A percentile compares a stretch with the other conserved stretches of the same genome.
Evolutionary conservation across 2,888 invertebrate species (phyloP).

Genomic region (Sialis fuliginosa): DNA sequence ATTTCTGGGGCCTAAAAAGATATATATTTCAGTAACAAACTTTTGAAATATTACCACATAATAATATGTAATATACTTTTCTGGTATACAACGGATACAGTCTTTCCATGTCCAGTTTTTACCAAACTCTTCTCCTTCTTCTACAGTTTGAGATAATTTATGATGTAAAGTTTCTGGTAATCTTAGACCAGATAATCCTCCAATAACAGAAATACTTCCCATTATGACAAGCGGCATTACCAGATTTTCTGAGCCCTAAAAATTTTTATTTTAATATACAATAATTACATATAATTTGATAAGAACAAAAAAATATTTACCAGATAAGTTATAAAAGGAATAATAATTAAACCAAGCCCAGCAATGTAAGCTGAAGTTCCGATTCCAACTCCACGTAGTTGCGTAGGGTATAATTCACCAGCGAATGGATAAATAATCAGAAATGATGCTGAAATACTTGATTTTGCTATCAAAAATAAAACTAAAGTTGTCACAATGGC

Average conservation of each 20-base stretch:
- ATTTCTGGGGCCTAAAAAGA: conserved; percentile 31
- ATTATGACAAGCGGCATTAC: conserved; percentile 70
- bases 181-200: conserved; percentile 61
- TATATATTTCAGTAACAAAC: conserved; percentile 3
- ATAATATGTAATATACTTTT: conserved; percentile 31
- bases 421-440: conserved; percentile 85
- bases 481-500: conserved; percentile 54
- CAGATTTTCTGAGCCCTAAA: conserved; percentile 66
- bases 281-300: background rate
- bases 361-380: conserved; percentile 83
- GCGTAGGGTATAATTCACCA: conserved; percentile 81
- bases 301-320: conserved; percentile 30
- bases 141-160: conserved; percentile 67
- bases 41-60: background rate
- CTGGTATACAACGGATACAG: conserved; percentile 52
- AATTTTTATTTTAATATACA: conserved; percentile 8
- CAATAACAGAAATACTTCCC: conserved; percentile 64
- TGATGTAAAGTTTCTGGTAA: conserved; percentile 75
- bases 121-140: conserved; percentile 76
- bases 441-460: conserved; percentile 79
- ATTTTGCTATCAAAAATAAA: conserved; percentile 68
- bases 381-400: conserved; percentile 74
- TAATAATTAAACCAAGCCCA: conserved; percentile 71
- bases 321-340: conserved; percentile 81
- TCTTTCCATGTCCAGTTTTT: conserved; percentile 63